Percentiles rank a stretch among this genome's conserved stretches.
These are phyloP conservation scores for Cantharis lateralis DNA, from an alignment of 2,888 invertebrate species.

Conservation along the genomic window DNA sequence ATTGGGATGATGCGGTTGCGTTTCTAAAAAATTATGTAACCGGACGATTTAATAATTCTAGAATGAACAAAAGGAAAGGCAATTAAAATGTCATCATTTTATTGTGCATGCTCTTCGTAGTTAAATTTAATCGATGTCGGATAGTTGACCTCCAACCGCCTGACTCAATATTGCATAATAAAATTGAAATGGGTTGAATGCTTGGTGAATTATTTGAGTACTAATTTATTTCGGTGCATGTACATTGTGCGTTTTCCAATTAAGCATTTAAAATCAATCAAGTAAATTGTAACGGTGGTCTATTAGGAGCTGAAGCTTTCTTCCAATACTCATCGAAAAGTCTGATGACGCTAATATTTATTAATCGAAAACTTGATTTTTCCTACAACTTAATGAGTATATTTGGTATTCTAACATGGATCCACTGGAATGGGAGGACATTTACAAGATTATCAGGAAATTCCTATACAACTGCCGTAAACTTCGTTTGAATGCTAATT, in stretches of 20 bases:
- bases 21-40: background rate
- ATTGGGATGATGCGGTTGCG: background rate
- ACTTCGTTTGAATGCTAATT: background rate
- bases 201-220: background rate
- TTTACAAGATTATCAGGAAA: background rate
- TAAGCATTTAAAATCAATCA: background rate
- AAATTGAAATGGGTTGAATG: background rate
- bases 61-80: background rate
- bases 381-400: background rate
- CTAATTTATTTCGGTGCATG: background rate
- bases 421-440: background rate
- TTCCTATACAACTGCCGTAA: background rate
- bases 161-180: background rate
- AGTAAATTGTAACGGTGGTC: background rate
- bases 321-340: background rate
- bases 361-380: background rate
- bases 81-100: background rate
- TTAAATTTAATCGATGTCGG: background rate
- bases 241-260: background rate
- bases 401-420: background rate
- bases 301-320: background rate
- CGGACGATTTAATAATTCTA: background rate
- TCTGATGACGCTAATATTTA: background rate
- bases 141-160: background rate
- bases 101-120: background rate